Percentiles rank a stretch among this genome's conserved stretches.
These are phyloP conservation scores for Laterallus jamaicensis DNA, from an alignment of 2,113 vertebrate genomes.

Conservation along the genomic window DNA sequence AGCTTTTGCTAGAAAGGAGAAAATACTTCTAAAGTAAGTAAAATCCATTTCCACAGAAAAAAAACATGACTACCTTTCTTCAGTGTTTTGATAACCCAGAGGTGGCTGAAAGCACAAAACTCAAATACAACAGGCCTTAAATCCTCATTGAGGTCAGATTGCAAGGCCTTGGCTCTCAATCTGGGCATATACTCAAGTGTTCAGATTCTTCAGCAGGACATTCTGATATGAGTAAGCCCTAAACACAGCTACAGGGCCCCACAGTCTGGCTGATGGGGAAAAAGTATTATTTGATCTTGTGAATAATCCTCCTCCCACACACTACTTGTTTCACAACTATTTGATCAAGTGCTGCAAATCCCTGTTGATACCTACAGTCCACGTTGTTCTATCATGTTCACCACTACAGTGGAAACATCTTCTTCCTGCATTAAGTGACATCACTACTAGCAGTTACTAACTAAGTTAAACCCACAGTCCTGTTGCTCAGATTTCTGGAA, in stretches of 20 bases:
- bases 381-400: not conserved
- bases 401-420: not conserved
- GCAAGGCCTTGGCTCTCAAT: not conserved
- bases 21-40: not conserved
- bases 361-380: not conserved
- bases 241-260: not conserved
- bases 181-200: not conserved
- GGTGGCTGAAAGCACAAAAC: not conserved
- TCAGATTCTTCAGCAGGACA: not conserved
- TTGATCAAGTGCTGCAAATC: not conserved
- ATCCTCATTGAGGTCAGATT: not conserved
- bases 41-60: not conserved
- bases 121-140: not conserved
- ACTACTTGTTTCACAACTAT: not conserved
- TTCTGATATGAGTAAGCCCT: not conserved
- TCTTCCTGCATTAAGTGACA: not conserved
- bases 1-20: not conserved
- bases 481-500: not conserved
- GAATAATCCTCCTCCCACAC: not conserved
- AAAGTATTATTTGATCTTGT: not conserved
- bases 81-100: not conserved
- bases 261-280: not conserved
- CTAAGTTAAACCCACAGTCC: not conserved
- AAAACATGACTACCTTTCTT: not conserved
- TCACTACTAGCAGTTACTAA: not conserved